A percentile compares a stretch with the other conserved stretches of the same genome.
phyloP scores from a whole-genome alignment of 2,888 invertebrate genomes.

The Melikaiella ostensackeni region DNA sequence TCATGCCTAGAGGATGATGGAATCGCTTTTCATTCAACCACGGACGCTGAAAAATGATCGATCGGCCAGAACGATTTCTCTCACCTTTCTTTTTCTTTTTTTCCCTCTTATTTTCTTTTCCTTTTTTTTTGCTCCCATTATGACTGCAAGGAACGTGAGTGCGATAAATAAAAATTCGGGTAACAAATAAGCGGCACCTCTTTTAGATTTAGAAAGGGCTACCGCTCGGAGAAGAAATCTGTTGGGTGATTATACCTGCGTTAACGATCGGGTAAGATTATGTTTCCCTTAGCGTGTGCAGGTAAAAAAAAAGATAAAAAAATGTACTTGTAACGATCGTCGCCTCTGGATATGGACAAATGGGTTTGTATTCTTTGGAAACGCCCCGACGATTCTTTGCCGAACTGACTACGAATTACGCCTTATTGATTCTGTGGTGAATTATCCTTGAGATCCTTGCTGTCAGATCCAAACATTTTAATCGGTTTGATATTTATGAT shows the following conservation, averaged over 20 bases:
- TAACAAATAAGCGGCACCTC: background rate
- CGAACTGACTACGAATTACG: slow-evolving; percentile 38
- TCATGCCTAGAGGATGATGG: slow-evolving; percentile 68
- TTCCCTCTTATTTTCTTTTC: background rate
- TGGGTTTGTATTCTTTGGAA: slow-evolving; percentile 24
- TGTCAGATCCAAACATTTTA: slow-evolving; percentile 38
- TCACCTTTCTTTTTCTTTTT: slow-evolving; percentile 40
- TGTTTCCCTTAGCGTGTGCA: background rate
- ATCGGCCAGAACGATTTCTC: slow-evolving; percentile 53
- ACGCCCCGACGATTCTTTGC: slow-evolving; percentile 37
- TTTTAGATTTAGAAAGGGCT: slow-evolving; percentile 16
- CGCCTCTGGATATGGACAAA: slow-evolving; percentile 35
- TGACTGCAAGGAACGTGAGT: slow-evolving; percentile 4
- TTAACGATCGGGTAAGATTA: slow-evolving; percentile 9
- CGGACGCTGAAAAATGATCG: slow-evolving; percentile 65
- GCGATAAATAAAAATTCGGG: slow-evolving; percentile 20
- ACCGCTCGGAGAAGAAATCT: slow-evolving; percentile 9
- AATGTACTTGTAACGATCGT: slow-evolving; percentile 21
- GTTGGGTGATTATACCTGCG: slow-evolving; percentile 4
- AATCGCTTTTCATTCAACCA: slow-evolving; percentile 68
- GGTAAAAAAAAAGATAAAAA: slow-evolving; percentile 7
- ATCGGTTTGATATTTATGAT: slow-evolving; percentile 37
- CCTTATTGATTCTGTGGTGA: slow-evolving; percentile 35
- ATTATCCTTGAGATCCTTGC: slow-evolving; percentile 23
- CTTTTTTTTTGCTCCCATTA: slow-evolving; percentile 5